Evolutionary conservation across 1,140 invertebrate genomes (phyloP), one percentile per base, ranked within the genome.

Genomic region (Sinella curviseta): DNA sequence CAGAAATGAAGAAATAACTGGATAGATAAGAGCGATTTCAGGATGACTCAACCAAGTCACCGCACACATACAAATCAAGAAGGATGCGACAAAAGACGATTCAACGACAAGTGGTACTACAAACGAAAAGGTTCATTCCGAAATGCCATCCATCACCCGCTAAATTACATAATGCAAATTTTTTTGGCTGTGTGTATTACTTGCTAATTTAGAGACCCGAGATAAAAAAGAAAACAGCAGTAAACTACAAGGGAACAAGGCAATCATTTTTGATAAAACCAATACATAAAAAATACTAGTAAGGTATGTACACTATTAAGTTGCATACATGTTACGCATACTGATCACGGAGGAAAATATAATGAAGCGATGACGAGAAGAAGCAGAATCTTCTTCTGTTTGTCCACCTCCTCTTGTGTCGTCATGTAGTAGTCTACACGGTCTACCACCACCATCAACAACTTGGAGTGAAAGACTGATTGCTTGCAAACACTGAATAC

Each of bases 191-290:
- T n/a, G n/a, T n/a, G n/a, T n/a, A n/a, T n/a, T n/a, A n/a, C n/a
- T n/a, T n/a, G n/a, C n/a, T n/a, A n/a, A n/a, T n/a, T n/a, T n/a
- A n/a, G n/a, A n/a, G n/a, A n/a, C n/a, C n/a, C n/a, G n/a, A n/a
- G n/a, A n/a, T n/a, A n/a, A n/a, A n/a, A n/a, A n/a, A n/a, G n/a
- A n/a, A n/a, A n/a, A n/a, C n/a, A n/a, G n/a, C n/a, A n/a, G n/a
- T n/a, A 48, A 20, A 48, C 39, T 48, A 20, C 8, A 48, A 48
- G 39, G 39, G 39, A 65, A 65, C 57, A 26, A 65, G 31, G n/a
- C n/a, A 70, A 33, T 31, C 65, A 70, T 31, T 48, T 70, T 17
- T 33, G 65, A 70, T 70, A 70, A 70, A 70, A 70, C 3, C 65
- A 60, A 60, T 60, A 60, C 57, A 60, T 60, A 60, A 60, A 60